phyloP scores from a whole-genome alignment of 2,113 vertebrate genomes.

The Saimiri boliviensis region DNA sequence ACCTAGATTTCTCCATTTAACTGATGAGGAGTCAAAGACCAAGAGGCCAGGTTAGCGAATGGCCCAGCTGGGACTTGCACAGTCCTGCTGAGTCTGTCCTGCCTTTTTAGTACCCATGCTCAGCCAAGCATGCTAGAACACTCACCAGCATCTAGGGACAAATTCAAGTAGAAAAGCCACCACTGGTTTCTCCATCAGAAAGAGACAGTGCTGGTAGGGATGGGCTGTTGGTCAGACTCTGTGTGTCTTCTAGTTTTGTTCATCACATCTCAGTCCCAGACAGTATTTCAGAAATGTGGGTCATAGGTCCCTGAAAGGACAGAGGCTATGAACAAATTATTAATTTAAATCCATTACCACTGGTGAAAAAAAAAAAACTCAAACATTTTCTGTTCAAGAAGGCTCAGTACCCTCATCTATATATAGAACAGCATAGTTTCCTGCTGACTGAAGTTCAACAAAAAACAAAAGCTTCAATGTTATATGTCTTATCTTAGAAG shows the following conservation, averaged over 20 bases:
- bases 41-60: neutral
- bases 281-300: neutral
- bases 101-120: neutral
- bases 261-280: neutral
- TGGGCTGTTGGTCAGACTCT: neutral
- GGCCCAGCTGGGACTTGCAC: neutral
- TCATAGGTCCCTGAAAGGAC: neutral
- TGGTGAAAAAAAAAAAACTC: neutral
- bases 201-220: neutral
- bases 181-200: neutral
- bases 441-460: neutral
- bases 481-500: constrained; percentile 59
- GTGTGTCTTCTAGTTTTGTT: fast-evolving
- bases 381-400: neutral
- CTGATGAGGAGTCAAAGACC: neutral
- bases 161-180: neutral
- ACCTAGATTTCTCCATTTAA: neutral
- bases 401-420: neutral
- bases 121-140: neutral
- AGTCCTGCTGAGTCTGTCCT: neutral
- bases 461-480: neutral
- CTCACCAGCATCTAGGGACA: neutral
- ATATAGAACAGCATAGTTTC: neutral
- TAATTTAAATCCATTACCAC: neutral
- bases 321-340: constrained; percentile 17